Percentiles rank a stretch among this genome's conserved stretches.
Evolutionary conservation across 2,888 invertebrate species (phyloP).

Genomic region (Drosophila anomalipes): DNA sequence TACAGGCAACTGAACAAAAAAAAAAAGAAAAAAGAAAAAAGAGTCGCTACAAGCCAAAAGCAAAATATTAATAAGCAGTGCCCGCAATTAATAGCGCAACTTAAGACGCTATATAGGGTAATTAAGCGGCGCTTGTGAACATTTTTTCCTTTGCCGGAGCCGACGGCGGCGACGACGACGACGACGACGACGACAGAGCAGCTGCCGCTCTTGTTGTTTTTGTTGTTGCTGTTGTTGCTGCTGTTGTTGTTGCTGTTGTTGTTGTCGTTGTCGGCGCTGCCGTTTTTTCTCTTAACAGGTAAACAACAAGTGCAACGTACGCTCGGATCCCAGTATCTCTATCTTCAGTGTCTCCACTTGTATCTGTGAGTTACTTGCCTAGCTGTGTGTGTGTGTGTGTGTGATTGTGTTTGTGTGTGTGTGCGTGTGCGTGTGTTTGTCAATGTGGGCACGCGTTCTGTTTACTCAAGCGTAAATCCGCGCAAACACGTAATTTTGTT

Average conservation of each 20-base stretch:
- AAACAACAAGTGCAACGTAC: constrained; percentile 79
- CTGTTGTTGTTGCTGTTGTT: constrained; percentile 39
- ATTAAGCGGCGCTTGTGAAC: constrained; percentile 81
- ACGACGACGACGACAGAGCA: constrained; percentile 27
- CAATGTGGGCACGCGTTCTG: constrained; percentile 62
- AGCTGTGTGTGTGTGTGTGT: constrained; percentile 9
- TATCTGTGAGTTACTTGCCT: constrained; percentile 8
- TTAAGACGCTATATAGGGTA: constrained; percentile 82
- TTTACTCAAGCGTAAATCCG: constrained; percentile 79
- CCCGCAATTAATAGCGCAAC: constrained; percentile 82
- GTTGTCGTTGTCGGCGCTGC: constrained; percentile 54
- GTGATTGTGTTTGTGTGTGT: constrained; percentile 20
- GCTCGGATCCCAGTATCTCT: constrained; percentile 59
- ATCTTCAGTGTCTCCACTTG: constrained; percentile 40
- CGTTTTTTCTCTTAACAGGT: constrained; percentile 66
- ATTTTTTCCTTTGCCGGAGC: constrained; percentile 75
- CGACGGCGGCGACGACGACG: constrained; percentile 47
- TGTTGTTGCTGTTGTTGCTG: constrained; percentile 25
- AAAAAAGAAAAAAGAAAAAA: constrained; percentile 16
- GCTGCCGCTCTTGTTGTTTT: constrained; percentile 28
- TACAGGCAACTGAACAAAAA: constrained; percentile 19
- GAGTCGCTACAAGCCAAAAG: constrained; percentile 57
- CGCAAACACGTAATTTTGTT: constrained; percentile 73
- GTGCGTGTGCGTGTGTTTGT: constrained; percentile 33
- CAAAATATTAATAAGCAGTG: constrained; percentile 80